Base-by-base conservation (phyloP, 2,797 vertebrate species). In the Pitangus sulphuratus region DNA sequence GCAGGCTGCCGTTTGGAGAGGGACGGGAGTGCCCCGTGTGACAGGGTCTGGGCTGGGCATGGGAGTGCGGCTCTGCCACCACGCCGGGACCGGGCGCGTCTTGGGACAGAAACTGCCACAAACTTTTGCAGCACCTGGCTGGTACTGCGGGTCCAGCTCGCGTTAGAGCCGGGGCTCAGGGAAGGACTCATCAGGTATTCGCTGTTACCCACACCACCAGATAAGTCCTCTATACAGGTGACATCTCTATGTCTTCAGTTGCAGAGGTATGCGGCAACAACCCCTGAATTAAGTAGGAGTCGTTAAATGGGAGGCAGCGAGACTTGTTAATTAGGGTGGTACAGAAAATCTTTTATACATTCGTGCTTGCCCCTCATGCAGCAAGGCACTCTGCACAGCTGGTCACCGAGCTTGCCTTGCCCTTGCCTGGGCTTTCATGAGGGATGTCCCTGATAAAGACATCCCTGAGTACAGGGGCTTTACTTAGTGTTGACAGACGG, bases 11-110 rank as follows among this genome's bases (percentile, higher is more conserved):
- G 14, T 7, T 12, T 1, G 31, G 12, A 8, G 30, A 13, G 28
- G 0, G 37, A 2, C 6, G 39, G 31, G 2, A 2, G 5, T n/a
- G 22, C 53, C 19, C 35, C 2, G 17, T 12, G 37, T 14, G 8
- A 6, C 8, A 1, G 12, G 24, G 2, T 17, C 11, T 31, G 8
- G 22, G 2, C 1, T 2, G 16, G 3, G 25, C 25, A 26, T 68
- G 85, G 90, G 37, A 76, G 76, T 44, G 37, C 71, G 83, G 90
- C 8, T 2, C 39, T 14, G 1, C 50, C 50, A 6, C 15, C 45
- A 3, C 26, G 51, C 37, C 13, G 53, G 13, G 28, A 54, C 68
- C 42, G 0, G 42, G 58, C 10, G 3, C 6, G 3, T 12, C 60
- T 40, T 6, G 76, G 50, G 25, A 13, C 3, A 12, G 45, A 50